Conservation (phyloP, 2,797 vertebrate species). For the Acanthopagrus latus region DNA sequence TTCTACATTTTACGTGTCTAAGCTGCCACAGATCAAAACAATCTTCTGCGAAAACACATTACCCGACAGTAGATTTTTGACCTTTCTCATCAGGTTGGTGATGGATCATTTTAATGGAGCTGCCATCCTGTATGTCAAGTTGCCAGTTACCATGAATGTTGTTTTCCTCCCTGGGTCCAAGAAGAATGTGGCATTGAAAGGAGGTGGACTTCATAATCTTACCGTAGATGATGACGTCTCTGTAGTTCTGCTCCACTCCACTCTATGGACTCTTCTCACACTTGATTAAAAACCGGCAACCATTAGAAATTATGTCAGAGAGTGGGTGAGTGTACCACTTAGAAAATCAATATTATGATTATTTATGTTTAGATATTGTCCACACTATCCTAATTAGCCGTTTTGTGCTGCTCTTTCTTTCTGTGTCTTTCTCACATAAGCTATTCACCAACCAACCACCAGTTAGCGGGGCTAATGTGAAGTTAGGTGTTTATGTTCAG, state of each 20-base stretch:
- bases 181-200: not conserved
- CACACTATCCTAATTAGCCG: not conserved
- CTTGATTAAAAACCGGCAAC: not conserved
- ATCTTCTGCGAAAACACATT: not conserved
- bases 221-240: not conserved
- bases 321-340: not conserved
- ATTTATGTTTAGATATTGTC: not conserved
- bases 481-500: not conserved
- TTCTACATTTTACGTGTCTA: not conserved
- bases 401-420: not conserved
- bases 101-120: too few relatives aligned
- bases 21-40: slow-evolving; percentile 4
- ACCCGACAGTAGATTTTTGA: not conserved
- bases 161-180: not conserved
- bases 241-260: not conserved
- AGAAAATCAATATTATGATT: not conserved
- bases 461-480: not conserved
- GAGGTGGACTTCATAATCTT: not conserved
- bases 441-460: not conserved
- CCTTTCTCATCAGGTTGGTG: not conserved
- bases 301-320: not conserved
- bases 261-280: not conserved
- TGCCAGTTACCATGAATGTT: not conserved
- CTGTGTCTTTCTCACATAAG: not conserved
- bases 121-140: not conserved